Evolutionary conservation across 2,113 vertebrate species (phyloP), one percentile per base, ranked within the genome.

Genomic region (Corythornis madagascariensis): DNA sequence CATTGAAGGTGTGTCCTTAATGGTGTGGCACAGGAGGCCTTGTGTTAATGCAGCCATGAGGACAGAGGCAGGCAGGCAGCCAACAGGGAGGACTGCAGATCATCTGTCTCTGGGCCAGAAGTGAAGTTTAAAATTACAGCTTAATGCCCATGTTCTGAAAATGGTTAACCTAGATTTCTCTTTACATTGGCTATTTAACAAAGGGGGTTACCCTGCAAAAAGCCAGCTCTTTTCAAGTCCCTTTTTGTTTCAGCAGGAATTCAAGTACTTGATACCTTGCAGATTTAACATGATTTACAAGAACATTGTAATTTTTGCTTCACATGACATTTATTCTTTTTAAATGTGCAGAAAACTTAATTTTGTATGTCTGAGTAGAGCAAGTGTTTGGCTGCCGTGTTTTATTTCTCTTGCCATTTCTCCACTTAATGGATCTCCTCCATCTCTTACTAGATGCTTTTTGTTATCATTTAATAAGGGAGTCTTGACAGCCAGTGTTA

Each of bases 381-480:
- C 48, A 80, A 52, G 40, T 56, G 24, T 85, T 93, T 75, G 52
- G 29, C 71, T 6, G 4, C 35, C 2, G 0, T 87, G 11, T 67
- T 91, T 91, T 70, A 80, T 75, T 92, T 92, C 52, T 67, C 33
- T 87, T 95, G n/a, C 43, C 4, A 1, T 85, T 92, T 94, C 73
- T 78, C 29, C 57, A 50, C 78, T 90, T 79, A 92, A 83, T 87
- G 89, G 78, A 74, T 90, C 79, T 94, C 87, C 52, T 64, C 60
- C 18, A 16, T 92, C 55, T 92, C 76, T 77, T 93, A 72, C 64
- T 77, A 29, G 71, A 13, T 78, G 79, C 60, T 72, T 96, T 95
- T 80, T 89, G 70, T 87, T 92, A 64, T 60, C 48, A 19, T 89
- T 86, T 94, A 87, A 80, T 88, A 77, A 56, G 18, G 33, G 11